Evolutionary conservation across 2,113 vertebrate genomes (phyloP).

Genomic region (Acrocephalus arundinaceus): DNA sequence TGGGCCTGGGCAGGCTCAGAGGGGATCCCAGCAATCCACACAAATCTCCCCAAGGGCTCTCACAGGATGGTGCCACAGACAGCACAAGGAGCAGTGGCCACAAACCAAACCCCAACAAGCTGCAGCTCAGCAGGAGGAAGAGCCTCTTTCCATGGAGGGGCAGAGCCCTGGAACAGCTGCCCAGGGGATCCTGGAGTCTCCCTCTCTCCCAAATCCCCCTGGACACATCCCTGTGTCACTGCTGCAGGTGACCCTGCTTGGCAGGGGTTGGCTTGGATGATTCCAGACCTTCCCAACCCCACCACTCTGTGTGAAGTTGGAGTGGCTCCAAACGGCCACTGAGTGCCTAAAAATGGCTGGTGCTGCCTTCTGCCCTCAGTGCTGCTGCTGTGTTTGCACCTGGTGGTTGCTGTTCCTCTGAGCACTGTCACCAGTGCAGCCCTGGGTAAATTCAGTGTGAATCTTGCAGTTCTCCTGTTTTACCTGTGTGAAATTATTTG

Average conservation of each 20-base stretch:
- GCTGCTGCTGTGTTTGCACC: rapidly evolving
- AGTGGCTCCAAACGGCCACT: not conserved
- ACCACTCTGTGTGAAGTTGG: not conserved
- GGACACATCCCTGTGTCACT: not conserved
- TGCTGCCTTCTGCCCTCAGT: rapidly evolving
- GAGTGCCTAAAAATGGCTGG: rapidly evolving
- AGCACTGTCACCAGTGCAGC: not conserved
- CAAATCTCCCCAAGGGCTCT: not conserved
- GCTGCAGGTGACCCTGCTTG: not conserved
- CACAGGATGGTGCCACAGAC: too few relatives aligned
- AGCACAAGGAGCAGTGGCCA: not conserved
- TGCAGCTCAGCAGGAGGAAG: not conserved
- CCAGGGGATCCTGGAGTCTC: not conserved
- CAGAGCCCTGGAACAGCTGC: not conserved
- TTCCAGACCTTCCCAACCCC: not conserved
- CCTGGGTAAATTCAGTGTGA: not conserved
- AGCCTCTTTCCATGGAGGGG: not conserved
- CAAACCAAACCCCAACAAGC: not conserved
- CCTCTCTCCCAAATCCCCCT: too few relatives aligned
- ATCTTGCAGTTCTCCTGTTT: not conserved
- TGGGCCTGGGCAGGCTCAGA: not conserved
- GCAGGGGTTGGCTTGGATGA: not conserved
- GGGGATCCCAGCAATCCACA: not conserved
- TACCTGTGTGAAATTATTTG: not conserved
- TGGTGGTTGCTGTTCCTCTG: not conserved